A percentile compares a stretch with the other conserved stretches of the same genome.
Evolutionary conservation across 2,797 vertebrate species (phyloP).

Genomic region (Scyliorhinus canicula): DNA sequence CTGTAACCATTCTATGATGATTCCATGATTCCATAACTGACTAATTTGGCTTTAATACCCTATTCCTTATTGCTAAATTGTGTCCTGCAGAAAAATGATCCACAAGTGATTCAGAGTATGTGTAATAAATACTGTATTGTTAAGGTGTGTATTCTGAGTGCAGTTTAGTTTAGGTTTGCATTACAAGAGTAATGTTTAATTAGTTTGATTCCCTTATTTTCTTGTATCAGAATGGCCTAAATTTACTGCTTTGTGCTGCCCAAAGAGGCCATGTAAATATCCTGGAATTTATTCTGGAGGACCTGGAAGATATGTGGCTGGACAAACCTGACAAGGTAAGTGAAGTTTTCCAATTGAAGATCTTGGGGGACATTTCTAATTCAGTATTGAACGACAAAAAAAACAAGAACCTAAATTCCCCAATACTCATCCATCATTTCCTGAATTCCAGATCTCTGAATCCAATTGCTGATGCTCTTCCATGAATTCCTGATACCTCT

Average conservation of each 20-base stretch:
- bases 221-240: constrained; percentile 65
- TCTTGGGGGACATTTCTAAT: background rate
- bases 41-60: background rate
- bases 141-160: constrained; percentile 26
- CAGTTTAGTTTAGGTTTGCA: background rate
- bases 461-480: background rate
- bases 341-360: background rate
- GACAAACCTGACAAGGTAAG: constrained; percentile 73
- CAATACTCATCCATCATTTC: background rate
- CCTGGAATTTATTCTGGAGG: constrained; percentile 74
- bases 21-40: background rate
- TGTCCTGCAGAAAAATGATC: no score
- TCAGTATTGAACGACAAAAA: background rate
- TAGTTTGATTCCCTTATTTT: background rate
- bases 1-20: no score
- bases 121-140: background rate
- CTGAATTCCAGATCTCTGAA: background rate
- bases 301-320: constrained; percentile 69
- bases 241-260: constrained; percentile 76
- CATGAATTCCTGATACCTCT: background rate
- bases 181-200: background rate
- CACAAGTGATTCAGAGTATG: background rate
- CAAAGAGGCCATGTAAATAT: constrained; percentile 70
- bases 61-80: background rate
- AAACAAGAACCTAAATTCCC: background rate